Base-by-base conservation (phyloP, 2,113 vertebrate species). In the Chamaetylas fuelleborni region DNA sequence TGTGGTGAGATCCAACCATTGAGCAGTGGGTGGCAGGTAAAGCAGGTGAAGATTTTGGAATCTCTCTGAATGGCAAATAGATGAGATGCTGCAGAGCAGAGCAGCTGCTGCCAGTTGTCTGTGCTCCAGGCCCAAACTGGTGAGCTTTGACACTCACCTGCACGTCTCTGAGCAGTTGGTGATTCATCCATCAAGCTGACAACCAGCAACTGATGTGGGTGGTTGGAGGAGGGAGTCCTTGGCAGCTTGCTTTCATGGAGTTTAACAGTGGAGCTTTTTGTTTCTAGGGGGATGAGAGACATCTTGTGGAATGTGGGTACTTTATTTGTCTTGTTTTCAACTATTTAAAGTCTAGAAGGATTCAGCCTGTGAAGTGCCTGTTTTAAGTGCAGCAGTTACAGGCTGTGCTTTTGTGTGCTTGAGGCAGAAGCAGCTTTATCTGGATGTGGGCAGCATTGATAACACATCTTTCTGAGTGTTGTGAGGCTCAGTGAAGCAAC, bases 221-320 rank as follows among this genome's bases (percentile, higher is more conserved):
- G 78, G 26, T 15, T 94, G 74, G 42, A 54, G 58, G 51, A 94
- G 78, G 67, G 71, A 11, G 47, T 0, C 20, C 47, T 80, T 90
- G 88, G 82, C 81, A 93, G 80, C 29, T 16, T 80, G 28, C 40
- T 91, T 81, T 38, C 2, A 8, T 25, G 8, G 29, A 77, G 14
- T 89, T 94, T 73, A 88, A 86, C 78, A 87, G 74, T 70, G 33
- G n/a, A 80, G 67, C 38, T 96, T 95, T 94, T 91, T 24, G 56
- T 88, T 94, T 77, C 79, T 70, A 89, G 69, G 84, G 81, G 57
- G 29, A 57, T 87, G 91, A 88, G 92, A 95, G 81, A 93, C 86
- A 87, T 69, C 72, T 88, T 74, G 73, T 90, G 94, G 86, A 92
- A 87, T 87, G 77, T 23, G 19, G 65, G 15, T 67, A 58, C 28